Base-by-base conservation (phyloP, 2,797 vertebrate species). In the Trachurus trachurus region DNA sequence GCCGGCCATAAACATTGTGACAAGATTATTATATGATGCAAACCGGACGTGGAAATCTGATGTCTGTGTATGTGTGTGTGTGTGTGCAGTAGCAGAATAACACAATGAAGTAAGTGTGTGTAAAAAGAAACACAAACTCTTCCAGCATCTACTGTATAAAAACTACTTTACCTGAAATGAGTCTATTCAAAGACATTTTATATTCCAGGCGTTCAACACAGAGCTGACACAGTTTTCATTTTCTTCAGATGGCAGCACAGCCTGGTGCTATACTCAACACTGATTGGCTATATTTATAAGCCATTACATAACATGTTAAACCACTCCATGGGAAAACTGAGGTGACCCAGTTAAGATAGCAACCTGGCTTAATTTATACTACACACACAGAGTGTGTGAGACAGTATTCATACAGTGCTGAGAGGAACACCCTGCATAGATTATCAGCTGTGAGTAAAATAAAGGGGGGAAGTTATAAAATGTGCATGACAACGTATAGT, bases 271-370 rank as follows among this genome's bases (percentile, higher is more conserved):
- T 44, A 81, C 85, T 74, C 56, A 81, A 60, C 77, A 78, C 78
- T 76, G 78, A 90, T 87, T 85, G 83, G 78, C 83, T 90, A 81
- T 91, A 92, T 92, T 90, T 87, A 88, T 90, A 90, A 89, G 77
- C 70, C 67, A 90, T 93, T 93, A 86, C 88, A 85, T 90, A 91
- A 89, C 66, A 66, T 61, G 86, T 87, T 87, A 85, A 91, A 92
- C 71, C 80, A 84, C 87, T 92, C 85, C 74, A 85, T 88, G 83
- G 89, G 86, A 86, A 92, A 90, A 87, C 76, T 80, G 81, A 83
- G 81, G 82, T 80, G 87, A 88, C 88, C 85, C 80, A 91, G 80
- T 90, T 91, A 81, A 89, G 78, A 81, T 8, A 63, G 80, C 68
- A 89, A 90, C 73, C 76, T 85, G 80, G 76, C 83, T 84, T 86